Evolutionary conservation across 2,113 vertebrate genomes (phyloP), one percentile per base, ranked within the genome.

Genomic region (Oncorhynchus gorbuscha): DNA sequence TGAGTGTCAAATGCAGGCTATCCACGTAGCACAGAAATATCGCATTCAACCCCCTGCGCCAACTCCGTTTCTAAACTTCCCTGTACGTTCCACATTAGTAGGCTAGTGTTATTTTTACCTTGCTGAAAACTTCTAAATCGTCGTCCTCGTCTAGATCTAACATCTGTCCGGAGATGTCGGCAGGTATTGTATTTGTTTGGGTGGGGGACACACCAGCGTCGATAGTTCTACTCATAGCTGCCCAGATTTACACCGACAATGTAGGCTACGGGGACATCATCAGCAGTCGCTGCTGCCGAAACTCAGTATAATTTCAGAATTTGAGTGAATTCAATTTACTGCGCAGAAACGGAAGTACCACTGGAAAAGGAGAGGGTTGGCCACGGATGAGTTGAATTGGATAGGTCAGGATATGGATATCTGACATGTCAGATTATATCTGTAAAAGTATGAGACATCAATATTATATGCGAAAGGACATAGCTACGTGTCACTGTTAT

Each of bases 41-140:
- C 16, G 18, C 49, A 32, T 24, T 24, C n/a, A 39, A 45, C 39
- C 39, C 39, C 39, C 8, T 45, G 5, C 9, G 12, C 61, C 20
- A 48, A 3, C 71, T 22, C 9, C 4, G 22, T 1, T 45, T 45
- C 39, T 45, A 3, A 45, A 45, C 39, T 45, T 45, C 49, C 13
- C 59, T 5, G n/a, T 18, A 16, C 51, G 16, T 55, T 55, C 16
- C 59, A 62, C n/a, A 22, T 11, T 9, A 62, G n/a, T 16, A 22
- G 59, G 20, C 59, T 24, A 22, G 26, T 11, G 69, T n/a, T 45
- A 3, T 24, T 45, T 51, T 81, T 89, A 94, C 94, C 94, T 95
- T 93, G 62, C 84, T 93, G 88, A 93, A 95, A 58, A 95, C 93
- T 79, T 95, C 94, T 81, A 95, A 85, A 83, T 95, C 94, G 1